Base-by-base conservation (phyloP, 2,888 invertebrate genomes). In the Rhaphigaster nebulosa region DNA sequence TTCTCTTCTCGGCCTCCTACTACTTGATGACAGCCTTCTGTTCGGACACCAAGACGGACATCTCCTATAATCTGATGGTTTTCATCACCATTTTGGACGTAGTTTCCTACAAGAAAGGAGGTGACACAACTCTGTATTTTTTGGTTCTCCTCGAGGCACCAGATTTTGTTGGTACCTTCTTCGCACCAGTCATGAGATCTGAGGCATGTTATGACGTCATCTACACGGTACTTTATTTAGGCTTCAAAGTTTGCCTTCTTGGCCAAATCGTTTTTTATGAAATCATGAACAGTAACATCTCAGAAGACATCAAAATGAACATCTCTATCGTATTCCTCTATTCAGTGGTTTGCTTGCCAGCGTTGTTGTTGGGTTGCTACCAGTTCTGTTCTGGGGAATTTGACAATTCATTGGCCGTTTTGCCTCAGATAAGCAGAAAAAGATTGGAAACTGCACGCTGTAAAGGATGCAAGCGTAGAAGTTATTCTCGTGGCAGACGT, bases 271-370 rank as follows among this genome's bases (percentile, higher is more conserved):
- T 50, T 10, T 45, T 26, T 18, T 0, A 3, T 0, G 26, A 4
- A 26, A n/a, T 84, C 41, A 84, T 84, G 84, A 84, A 84, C 18
- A 13, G 15, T 26, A 50, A 84, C 3, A 38, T 84, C 23, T 45
- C 84, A 0, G 84, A 84, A 50, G 84, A 84, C 38, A 50, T 84
- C 12, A 84, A 84, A 84, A 84, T 84, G 84, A 84, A 84, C 41
- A 0, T 45, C 0, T 45, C n/a, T 6, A 84, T 84, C 18, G 5
- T 84, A n/a, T 84, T 50, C n/a, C n/a, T 84, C 26, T 84, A 45
- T 50, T 84, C 45, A 1, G 45, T 84, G 45, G 38, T 84, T 1
- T 84, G 84, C n/a, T n/a, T 84, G 26, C 84, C 84, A n/a, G 84
- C 84, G 5, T 5, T 84, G n/a, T 26, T 84, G 20, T 3, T 41